Evolutionary conservation across 2,797 vertebrate genomes (phyloP), one percentile per base, ranked within the genome.

Genomic region (Phoxinus dragarum): DNA sequence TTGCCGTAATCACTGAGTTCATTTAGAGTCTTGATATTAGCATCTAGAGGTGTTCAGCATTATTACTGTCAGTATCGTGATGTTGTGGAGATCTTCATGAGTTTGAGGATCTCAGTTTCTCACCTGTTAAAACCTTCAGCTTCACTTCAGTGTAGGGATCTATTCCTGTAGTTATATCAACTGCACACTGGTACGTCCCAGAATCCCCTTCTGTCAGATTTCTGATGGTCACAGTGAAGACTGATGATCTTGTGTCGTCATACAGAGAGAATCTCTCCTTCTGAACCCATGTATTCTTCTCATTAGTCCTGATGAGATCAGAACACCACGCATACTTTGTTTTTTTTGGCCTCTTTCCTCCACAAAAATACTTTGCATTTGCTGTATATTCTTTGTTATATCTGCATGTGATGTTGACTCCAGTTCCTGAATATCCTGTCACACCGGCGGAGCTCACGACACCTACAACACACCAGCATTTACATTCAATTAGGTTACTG

Each of bases 311-410:
- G 27, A 80, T 71, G 1, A 0, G 21, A 0, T 72, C 82, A 27
- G 27, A 27, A 27, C 27, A 27, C 27, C 27, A 27, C 3, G 0
- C 3, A 12, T 0, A 12, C 44, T 44, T 44, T 4, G 11, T 1
- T 3, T 44, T 12, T 3, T 40, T 42, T 0, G 0, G 85, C 86
- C 69, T 56, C 10, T 71, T 0, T 42, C 11, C 38, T 71, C 0
- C 44, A 44, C 69, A 72, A 27, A 72, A 71, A 71, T 90, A 92
- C 78, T 93, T 92, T 4, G 69, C 5, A 27, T 40, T 83, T 27
- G 59, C 36, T 34, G 47, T n/a, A 64, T 87, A 1, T 73, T 67
- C 0, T 10, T 76, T 1, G 1, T 69, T 4, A 42, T 92, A 91
- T 0, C 4, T 19, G 86, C 91, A 94, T 38, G 0, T 75, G 71